Percentiles rank a stretch among this genome's conserved stretches.
Conservation (phyloP, 2,113 vertebrate species). For the human region DNA sequence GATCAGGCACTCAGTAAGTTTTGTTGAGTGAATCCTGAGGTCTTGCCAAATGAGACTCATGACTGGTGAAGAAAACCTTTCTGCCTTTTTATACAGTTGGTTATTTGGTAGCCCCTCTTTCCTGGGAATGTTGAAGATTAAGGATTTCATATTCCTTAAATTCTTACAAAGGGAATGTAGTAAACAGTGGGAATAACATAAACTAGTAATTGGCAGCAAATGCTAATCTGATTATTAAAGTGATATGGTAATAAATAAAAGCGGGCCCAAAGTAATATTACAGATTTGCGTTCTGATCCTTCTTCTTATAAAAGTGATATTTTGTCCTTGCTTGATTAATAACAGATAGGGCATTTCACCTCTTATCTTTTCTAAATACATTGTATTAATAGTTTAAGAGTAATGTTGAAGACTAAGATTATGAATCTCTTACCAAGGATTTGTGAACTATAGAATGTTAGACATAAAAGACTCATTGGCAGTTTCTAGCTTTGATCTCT, state of each 20-base stretch:
- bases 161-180: neutral
- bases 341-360: neutral
- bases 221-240: neutral
- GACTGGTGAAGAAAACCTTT: neutral
- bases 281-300: neutral
- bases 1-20: neutral
- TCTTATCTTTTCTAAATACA: conserved; percentile 36
- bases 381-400: neutral
- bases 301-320: neutral
- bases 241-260: neutral
- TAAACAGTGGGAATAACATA: neutral
- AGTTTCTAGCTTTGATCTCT: neutral
- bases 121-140: neutral
- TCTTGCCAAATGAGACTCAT: neutral
- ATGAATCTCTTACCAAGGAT: neutral
- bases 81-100: neutral
- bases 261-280: neutral
- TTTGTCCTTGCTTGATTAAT: neutral
- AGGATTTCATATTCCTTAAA: neutral
- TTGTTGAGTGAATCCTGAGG: neutral
- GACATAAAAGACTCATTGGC: neutral
- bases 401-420: neutral
- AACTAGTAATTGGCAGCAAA: neutral
- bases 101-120: neutral
- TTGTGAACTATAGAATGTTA: neutral